Percentiles rank a stretch among this genome's conserved stretches.
Evolutionary conservation across 2,113 vertebrate genomes (phyloP).

Genomic region (Danionella cerebrum): DNA sequence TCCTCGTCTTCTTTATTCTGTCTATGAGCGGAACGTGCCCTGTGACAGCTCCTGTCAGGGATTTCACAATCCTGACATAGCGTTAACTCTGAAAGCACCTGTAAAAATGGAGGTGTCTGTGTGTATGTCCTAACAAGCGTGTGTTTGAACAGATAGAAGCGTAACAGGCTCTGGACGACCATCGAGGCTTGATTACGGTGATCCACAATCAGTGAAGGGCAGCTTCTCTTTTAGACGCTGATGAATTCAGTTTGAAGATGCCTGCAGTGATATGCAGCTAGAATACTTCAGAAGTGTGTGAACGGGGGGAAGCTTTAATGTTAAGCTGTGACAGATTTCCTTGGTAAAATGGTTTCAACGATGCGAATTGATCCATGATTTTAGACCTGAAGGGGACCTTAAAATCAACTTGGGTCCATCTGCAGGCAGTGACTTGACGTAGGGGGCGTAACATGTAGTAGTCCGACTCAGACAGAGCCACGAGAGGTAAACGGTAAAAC

Average conservation of each 20-base stretch:
- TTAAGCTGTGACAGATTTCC: too few species aligned
- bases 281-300: not conserved
- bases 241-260: constrained; percentile 2
- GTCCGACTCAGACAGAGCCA: too few species aligned
- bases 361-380: too few species aligned
- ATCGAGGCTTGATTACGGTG: constrained; percentile 32
- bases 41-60: constrained; percentile 52
- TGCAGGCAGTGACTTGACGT: too few species aligned
- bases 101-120: constrained; percentile 16
- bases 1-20: constrained; percentile 23
- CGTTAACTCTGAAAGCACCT: constrained; percentile 33
- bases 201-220: constrained; percentile 27
- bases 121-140: constrained; percentile 20
- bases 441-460: too few species aligned
- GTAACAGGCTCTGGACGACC: constrained; percentile 11
- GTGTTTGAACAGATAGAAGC: not conserved
- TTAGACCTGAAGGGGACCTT: too few species aligned
- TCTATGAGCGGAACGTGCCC: constrained; percentile 29
- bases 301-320: not conserved
- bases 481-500: too few species aligned
- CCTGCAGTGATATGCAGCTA: not conserved
- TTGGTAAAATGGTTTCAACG: too few species aligned
- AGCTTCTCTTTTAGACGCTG: not conserved
- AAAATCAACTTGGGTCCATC: too few species aligned
- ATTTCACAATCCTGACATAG: constrained; percentile 48